Conservation (phyloP, 2,888 invertebrate genomes). For the Pterostichus niger region DNA sequence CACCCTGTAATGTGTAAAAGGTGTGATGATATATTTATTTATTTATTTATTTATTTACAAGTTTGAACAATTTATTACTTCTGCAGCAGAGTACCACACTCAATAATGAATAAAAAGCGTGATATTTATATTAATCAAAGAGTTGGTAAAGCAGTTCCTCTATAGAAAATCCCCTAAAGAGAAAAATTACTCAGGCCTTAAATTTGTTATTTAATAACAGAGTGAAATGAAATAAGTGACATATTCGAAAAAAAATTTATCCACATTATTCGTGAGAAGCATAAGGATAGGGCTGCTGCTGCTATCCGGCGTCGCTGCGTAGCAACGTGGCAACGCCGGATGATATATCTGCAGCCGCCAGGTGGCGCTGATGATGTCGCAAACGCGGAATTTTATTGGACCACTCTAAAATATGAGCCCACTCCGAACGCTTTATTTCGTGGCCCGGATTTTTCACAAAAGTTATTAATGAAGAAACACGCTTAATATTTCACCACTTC, state of each 20-base stretch:
- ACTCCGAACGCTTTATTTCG: not conserved
- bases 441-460: not conserved
- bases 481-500: conserved; percentile 6
- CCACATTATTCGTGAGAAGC: conserved; percentile 12
- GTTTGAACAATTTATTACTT: too few relatives aligned
- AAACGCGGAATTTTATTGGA: conserved; percentile 57
- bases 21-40: too few relatives aligned
- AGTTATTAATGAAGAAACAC: too few relatives aligned
- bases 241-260: conserved; percentile 5
- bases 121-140: too few relatives aligned
- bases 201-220: not conserved
- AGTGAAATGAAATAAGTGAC: not conserved
- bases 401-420: conserved; percentile 51
- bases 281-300: not conserved
- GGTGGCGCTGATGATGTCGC: conserved; percentile 51
- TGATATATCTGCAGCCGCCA: conserved; percentile 51
- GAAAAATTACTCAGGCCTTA: too few relatives aligned
- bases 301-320: not conserved
- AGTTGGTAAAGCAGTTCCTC: too few relatives aligned
- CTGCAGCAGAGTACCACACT: too few relatives aligned
- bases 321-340: not conserved
- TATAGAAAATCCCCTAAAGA: too few relatives aligned
- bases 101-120: too few relatives aligned
- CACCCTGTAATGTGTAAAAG: too few relatives aligned
- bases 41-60: too few relatives aligned